Conservation (phyloP, 1,140 invertebrate genomes). For the Nephila pilipes region DNA sequence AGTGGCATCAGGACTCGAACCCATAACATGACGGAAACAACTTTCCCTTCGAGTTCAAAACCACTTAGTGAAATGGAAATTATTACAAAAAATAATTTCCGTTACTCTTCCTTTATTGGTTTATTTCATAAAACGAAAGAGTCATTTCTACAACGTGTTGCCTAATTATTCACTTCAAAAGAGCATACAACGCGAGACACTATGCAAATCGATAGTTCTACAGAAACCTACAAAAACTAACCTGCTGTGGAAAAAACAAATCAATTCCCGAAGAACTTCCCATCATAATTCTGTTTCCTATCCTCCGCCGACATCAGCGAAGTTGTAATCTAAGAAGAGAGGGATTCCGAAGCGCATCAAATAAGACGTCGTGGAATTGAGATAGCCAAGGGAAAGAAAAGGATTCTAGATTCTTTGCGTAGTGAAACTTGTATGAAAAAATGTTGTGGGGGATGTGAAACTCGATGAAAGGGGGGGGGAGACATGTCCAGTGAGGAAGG, state of each 20-base stretch:
- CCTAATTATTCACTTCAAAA: neutral
- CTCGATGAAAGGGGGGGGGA: neutral
- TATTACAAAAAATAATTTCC: too few relatives aligned
- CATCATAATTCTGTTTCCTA: neutral
- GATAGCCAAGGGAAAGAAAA: neutral
- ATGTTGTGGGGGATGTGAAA: neutral
- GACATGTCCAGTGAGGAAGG: constrained; percentile 66
- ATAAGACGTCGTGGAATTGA: constrained; percentile 3
- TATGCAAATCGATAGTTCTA: neutral
- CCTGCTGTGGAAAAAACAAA: constrained; percentile 9
- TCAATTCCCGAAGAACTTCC: neutral
- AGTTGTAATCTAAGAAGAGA: neutral
- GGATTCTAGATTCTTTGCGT: neutral
- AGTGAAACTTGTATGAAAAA: neutral
- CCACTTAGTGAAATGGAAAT: too few relatives aligned
- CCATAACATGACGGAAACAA: too few relatives aligned
- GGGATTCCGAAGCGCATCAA: neutral
- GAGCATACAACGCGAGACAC: neutral
- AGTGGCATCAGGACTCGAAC: too few relatives aligned
- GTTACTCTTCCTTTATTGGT: too few relatives aligned
- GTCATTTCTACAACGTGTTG: neutral
- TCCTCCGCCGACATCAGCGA: neutral
- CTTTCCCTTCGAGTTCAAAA: too few relatives aligned
- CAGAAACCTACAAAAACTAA: neutral
- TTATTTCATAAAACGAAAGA: too few relatives aligned